Evolutionary conservation across 2,113 vertebrate genomes (phyloP), one percentile per base, ranked within the genome.

Genomic region (Grus americana): DNA sequence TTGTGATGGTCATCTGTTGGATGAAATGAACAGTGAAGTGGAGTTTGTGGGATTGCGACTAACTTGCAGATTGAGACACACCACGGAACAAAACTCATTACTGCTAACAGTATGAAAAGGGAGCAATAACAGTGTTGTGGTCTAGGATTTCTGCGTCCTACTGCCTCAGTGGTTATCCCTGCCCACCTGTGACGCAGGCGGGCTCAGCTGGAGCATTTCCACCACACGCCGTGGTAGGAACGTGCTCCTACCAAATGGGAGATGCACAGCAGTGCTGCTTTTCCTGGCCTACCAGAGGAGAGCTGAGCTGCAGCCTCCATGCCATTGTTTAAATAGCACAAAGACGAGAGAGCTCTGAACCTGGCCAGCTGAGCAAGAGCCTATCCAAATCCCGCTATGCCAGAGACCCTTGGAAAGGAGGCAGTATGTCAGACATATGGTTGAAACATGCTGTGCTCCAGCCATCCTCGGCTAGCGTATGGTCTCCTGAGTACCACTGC

Each of bases 381-480:
- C 87, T 75, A 5, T 87, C 94, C 96, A 93, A 82, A 87, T 16
- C 90, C 84, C 1, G 15, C 74, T 40, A 42, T 57, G 96, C 93
- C 94, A 89, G 89, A 94, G 95, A 82, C 88, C 94, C 90, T 95
- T 93, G 94, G 85, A 97, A 95, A 42, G 90, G 79, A 96, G 93
- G 92, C 95, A 95, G 95, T 93, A 95, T 94, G 95, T 95, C 96
- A 96, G 95, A 93, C 95, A 97, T 96, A 95, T 93, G 95, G 95
- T 72, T 85, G 94, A 26, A 94, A 87, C 95, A 97, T 96, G 96
- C 92, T 96, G 97, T 87, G 95, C 94, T 96, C 86, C 95, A 96
- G 95, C 93, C 96, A 95, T 92, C 95, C 96, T 96, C 92, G 3
- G 92, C 88, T 95, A 96, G 94, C 95, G 94, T 96, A 96, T 96